Base-by-base conservation (phyloP, 2,113 vertebrate species). In the Vireo altiloquus region DNA sequence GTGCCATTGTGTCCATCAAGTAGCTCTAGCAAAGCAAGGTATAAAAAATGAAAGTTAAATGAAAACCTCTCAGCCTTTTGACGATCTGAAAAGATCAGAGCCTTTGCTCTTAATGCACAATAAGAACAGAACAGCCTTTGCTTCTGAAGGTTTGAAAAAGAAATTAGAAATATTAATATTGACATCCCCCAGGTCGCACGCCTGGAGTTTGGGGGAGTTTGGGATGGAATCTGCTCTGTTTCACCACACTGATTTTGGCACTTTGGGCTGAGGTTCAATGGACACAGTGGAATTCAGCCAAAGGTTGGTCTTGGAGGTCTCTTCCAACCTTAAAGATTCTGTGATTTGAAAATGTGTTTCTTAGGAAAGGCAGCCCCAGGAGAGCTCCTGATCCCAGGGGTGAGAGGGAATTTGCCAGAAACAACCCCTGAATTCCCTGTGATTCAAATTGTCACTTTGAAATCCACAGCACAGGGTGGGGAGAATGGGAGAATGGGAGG, bases 371-470 rank as follows among this genome's bases (percentile, higher is more conserved):
- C 11, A 79, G 49, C 10, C 82, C 42, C 25, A 9, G 44, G 56
- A 39, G 7, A 75, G 7, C 23, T 25, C 8, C 39, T 9, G 54
- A 3, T 20, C 13, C 11, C 12, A 3, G 0, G 3, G 47, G 24
- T 1, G 4, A 69, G 72, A 18, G 22, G 28, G 59, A 44, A 46
- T 50, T 65, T 7, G 3, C 4, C 3, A 64, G 30, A 33, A 11
- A 4, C 0, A 42, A 30, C 39, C 11, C 12, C 47, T 17, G 52
- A 30, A 19, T 37, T 57, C 60, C 40, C 66, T 13, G 22, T 25
- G 54, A n/a, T n/a, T n/a, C n/a, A 7, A 1, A 1, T 3, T 31
- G 47, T 1, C 17, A 2, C 61, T 57, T 30, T 2, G 20, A 63
- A 70, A 87, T 7, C 68, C 77, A 17, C 46, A 74, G 20, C 19